Base-by-base conservation (phyloP, 2,888 invertebrate species). In the Euclidia mi region DNA sequence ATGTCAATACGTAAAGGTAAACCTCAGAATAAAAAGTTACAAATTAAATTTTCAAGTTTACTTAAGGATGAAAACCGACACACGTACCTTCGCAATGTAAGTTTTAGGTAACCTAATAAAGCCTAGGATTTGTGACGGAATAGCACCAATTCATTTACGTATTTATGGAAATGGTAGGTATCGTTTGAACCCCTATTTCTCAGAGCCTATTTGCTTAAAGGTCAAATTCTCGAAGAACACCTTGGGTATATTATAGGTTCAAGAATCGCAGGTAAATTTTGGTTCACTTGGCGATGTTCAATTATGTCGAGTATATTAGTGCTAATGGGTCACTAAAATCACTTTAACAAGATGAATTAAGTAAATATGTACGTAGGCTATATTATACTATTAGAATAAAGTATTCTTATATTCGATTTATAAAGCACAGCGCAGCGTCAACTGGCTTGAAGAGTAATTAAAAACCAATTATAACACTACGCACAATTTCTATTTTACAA, bases 21-120 rank as follows among this genome's bases (percentile, higher is more conserved):
- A 38, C 17, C 18, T 20, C 20, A 11, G 11, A 12, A 11, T 7
- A 15, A 18, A 18, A 18, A n/a, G n/a, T 20, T 25, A 25, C 40
- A 20, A 12, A 40, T 40, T 40, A 40, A 40, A 40, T 46, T 44
- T 42, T 38, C 17, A 28, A 17, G 34, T 35, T 50, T 14, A 32
- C n/a, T 43, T 12, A 43, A 7, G 18, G 29, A 11, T 15, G 7
- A n/a, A 43, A 43, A n/a, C 17, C 15, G 43, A 43, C 29, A 14
- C 28, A 29, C 28, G 42, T 29, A 14, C 34, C 18, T 34, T 34
- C 6, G 32, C n/a, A n/a, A 32, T 20, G 11, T 37, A 18, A 17
- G 7, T 18, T 18, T 11, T 40, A 20, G 40, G 20, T 40, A 40
- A 40, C 20, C 40, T 40, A 40, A 40, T 40, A 40, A 40, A 40